Evolutionary conservation across 2,888 invertebrate genomes (phyloP), one percentile per base, ranked within the genome.

Genomic region (Mechanitis messenoides): DNA sequence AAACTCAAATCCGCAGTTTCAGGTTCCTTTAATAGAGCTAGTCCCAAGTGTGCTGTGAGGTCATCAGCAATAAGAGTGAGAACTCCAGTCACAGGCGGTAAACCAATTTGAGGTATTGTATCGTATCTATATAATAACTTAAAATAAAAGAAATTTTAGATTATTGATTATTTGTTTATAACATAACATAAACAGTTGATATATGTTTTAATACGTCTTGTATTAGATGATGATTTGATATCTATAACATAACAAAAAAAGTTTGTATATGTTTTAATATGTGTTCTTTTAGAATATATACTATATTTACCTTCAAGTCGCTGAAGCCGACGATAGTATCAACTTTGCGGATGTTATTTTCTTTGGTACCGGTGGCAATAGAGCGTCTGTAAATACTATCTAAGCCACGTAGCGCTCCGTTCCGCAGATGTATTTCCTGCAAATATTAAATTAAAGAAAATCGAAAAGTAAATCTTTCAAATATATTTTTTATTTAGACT

Each of bases 381-480:
- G 85, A 83, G 28, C 83, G 76, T 31, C 81, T 74, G 66, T 81
- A 79, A 63, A 88, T 79, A 57, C 72, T 78, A 60, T 87, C 80
- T 54, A 87, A 60, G 0, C 87, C 87, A 9, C 74, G 70, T 1
- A 87, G 57, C 0, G 71, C 60, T 3, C 88, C 88, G 0, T 77
- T 62, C 33, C 58, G 67, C 20, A 88, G 50, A 3, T 45, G 45
- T 31, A 66, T 55, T 58, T 64, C 55, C 66, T 66, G 12, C 20
- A 58, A 62, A 55, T 20, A 53, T 46, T 7, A 7, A 35, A 53
- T 6, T 35, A 53, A 33, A 31, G 11, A 45, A 20, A 42, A 38
- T 12, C 20, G 20, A 20, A 20, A 20, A 20, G 20, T 20, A 20
- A 20, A 20, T 20, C 20, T 20, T 20, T 20, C 20, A 20, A 20